A percentile compares a stretch with the other conserved stretches of the same genome.
Conservation (phyloP, 2,888 invertebrate species). For the Drosophila sordidula region DNA sequence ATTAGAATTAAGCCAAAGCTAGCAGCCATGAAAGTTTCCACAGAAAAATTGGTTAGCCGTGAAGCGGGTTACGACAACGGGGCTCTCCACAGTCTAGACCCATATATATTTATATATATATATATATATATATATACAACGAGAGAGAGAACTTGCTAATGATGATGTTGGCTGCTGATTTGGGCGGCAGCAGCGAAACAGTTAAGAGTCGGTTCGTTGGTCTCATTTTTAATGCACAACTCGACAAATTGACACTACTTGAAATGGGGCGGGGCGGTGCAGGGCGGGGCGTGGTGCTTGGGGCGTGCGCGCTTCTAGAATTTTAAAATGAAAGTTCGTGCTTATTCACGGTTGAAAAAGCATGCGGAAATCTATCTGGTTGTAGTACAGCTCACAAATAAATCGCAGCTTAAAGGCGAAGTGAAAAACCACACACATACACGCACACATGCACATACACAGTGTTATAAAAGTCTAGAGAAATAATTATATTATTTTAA, state of each 20-base stretch:
- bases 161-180: constrained; percentile 39
- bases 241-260: constrained; percentile 56
- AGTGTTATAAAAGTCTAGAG: constrained; percentile 50
- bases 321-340: constrained; percentile 81
- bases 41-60: constrained; percentile 33
- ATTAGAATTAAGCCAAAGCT: constrained; percentile 54
- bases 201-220: constrained; percentile 35
- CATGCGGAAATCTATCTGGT: constrained; percentile 73
- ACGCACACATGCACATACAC: constrained; percentile 1
- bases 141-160: constrained; percentile 22
- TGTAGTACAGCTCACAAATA: constrained; percentile 32
- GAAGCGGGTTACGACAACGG: constrained; percentile 11
- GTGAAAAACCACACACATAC: constrained; percentile 15
- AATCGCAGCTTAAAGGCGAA: constrained; percentile 44
- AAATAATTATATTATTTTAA: constrained; percentile 78
- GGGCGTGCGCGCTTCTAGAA: constrained; percentile 64
- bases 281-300: constrained; percentile 16
- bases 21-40: constrained; percentile 60
- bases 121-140: not conserved
- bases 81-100: not conserved
- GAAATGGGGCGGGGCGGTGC: constrained; percentile 8
- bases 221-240: constrained; percentile 57
- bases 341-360: constrained; percentile 79
- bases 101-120: not conserved
- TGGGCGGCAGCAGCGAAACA: constrained; percentile 13